A percentile compares a stretch with the other conserved stretches of the same genome.
These are phyloP conservation scores for Limosa lapponica DNA, from an alignment of 2,797 vertebrate genomes.

Conservation along the genomic window DNA sequence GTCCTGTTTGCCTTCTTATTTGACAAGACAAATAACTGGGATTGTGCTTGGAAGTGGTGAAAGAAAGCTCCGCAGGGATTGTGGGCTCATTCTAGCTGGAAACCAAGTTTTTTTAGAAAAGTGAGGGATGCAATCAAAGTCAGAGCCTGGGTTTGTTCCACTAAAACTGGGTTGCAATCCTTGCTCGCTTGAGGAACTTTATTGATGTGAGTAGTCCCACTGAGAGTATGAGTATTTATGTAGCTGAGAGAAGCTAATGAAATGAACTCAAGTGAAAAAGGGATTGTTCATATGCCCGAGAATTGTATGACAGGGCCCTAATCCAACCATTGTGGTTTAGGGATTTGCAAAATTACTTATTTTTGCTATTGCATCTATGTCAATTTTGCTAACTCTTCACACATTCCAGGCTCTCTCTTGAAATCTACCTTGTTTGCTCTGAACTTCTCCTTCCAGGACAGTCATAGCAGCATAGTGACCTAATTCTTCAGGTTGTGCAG, in stretches of 20 bases:
- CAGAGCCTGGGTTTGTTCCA: constrained; percentile 47
- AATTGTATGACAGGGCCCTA: constrained; percentile 50
- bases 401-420: constrained; percentile 42
- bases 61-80: constrained; percentile 12
- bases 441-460: constrained; percentile 35
- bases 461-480: neutral
- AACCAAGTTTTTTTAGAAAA: neutral
- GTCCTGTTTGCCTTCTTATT: neutral
- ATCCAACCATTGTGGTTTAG: constrained; percentile 63
- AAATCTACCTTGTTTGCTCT: constrained; percentile 46
- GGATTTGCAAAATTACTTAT: constrained; percentile 57
- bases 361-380: constrained; percentile 54
- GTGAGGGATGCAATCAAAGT: constrained; percentile 40
- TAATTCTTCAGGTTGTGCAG: constrained; percentile 29
- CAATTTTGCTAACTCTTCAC: constrained; percentile 52
- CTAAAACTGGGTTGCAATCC: constrained; percentile 48
- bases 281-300: constrained; percentile 60
- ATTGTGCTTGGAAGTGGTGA: constrained; percentile 22
- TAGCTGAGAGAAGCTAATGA: constrained; percentile 65
- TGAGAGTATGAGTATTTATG: constrained; percentile 64
- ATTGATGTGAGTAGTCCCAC: constrained; percentile 51
- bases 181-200: constrained; percentile 42
- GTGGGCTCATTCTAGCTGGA: constrained; percentile 28
- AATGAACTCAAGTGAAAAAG: constrained; percentile 65
- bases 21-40: constrained; percentile 41